Evolutionary conservation across 2,888 invertebrate genomes (phyloP).

Genomic region (Hesperia comma): DNA sequence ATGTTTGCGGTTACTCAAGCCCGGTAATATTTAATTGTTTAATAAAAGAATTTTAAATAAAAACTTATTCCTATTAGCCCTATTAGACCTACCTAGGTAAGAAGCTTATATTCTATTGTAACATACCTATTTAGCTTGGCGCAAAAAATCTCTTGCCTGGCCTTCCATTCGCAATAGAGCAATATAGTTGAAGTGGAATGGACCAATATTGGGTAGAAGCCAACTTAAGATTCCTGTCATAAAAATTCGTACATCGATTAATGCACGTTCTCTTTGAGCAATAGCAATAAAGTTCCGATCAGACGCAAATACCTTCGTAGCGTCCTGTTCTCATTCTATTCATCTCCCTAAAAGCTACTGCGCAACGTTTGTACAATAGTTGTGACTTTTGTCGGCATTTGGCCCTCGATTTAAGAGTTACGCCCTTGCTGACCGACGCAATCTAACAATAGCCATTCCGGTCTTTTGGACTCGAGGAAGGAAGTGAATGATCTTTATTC

Average conservation of each 20-base stretch:
- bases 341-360: slow-evolving; percentile 33
- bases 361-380: slow-evolving; percentile 34
- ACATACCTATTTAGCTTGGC: too few relatives aligned
- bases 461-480: slow-evolving; percentile 51
- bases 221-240: background rate
- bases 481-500: slow-evolving; percentile 73
- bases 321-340: slow-evolving; percentile 23
- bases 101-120: too few relatives aligned
- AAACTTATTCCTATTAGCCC: too few relatives aligned
- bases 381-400: slow-evolving; percentile 35
- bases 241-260: background rate
- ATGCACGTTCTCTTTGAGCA: slow-evolving; percentile 7
- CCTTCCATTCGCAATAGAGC: background rate
- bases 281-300: slow-evolving; percentile 13
- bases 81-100: too few relatives aligned
- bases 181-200: background rate
- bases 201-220: background rate
- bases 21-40: too few relatives aligned
- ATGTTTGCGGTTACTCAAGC: too few relatives aligned
- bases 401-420: slow-evolving; percentile 50
- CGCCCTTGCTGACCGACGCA: slow-evolving; percentile 53
- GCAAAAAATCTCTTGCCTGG: too few relatives aligned
- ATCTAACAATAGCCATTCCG: slow-evolving; percentile 48
- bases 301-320: slow-evolving; percentile 7
- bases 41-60: too few relatives aligned